Evolutionary conservation across 2,888 invertebrate species (phyloP), one percentile per base, ranked within the genome.

Genomic region (Meliscaeva auricollis): DNA sequence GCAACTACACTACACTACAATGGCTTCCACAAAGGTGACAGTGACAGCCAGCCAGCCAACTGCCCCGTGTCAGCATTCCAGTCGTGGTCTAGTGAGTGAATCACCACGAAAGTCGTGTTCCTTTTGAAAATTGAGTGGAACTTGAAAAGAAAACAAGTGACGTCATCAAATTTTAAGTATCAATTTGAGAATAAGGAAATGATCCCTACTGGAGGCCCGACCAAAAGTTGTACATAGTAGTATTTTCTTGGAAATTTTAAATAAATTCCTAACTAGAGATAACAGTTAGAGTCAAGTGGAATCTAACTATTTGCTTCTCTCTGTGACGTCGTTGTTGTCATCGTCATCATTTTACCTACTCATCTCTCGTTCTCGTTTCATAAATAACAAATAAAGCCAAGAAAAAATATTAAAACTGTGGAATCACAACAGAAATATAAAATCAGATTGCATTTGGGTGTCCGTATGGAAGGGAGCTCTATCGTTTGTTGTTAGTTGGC

Each of bases 401-500:
- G 9, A 48, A 70, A 70, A 70, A 79, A 79, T 79, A 72, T 84
- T 79, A 74, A 75, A 84, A 80, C 70, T 72, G 66, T 38, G 48
- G 66, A 75, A 80, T 62, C 75, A 80, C 75, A 84, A 84, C 84
- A 84, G 75, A 84, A 64, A 11, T 72, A 68, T 68, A 66, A 75
- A 80, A 80, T 75, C 75, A 84, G 80, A 80, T n/a, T 72, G 80
- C 79, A 74, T 75, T 80, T n/a, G 66, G 13, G 48, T 72, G 84
- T 76, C 80, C 80, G 80, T 84, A 84, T 75, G 80, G 84, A 32
- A 76, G 72, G 80, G 41, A 76, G 75, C 17, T 35, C 9, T 17
- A 26, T n/a, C 22, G 13, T n/a, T n/a, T n/a, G n/a, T n/a, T n/a
- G n/a, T n/a, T n/a, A n/a, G n/a, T n/a, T n/a, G n/a, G n/a, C 8